Evolutionary conservation across 2,797 vertebrate genomes (phyloP).

Genomic region (Myripristis murdjan): DNA sequence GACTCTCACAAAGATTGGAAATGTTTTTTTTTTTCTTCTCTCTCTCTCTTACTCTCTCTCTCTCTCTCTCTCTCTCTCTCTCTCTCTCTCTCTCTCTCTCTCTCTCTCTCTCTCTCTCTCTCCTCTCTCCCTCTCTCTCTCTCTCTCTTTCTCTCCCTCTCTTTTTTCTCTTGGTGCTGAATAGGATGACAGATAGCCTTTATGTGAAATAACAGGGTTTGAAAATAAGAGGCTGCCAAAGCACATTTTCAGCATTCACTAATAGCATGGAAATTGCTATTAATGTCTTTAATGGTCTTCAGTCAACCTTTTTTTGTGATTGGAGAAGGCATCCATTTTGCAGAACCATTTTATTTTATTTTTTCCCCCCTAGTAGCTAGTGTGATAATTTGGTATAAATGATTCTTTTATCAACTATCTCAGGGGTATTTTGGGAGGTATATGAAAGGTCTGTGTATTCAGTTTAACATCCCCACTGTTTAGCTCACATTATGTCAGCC

Average conservation of each 20-base stretch:
- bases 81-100: too few relatives aligned
- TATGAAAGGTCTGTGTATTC: conserved; percentile 72
- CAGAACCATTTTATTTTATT: conserved; percentile 83
- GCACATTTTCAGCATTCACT: conserved; percentile 89
- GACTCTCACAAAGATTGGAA: conserved; percentile 89
- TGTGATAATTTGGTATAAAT: conserved; percentile 92
- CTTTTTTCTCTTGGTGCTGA: conserved; percentile 80
- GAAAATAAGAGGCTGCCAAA: conserved; percentile 98
- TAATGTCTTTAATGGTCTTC: conserved; percentile 97
- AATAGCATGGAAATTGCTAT: conserved; percentile 97
- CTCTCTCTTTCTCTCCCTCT: conserved; percentile 38
- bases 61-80: too few relatives aligned
- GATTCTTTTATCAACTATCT: conserved; percentile 90
- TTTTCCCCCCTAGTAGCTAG: conserved; percentile 84
- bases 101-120: too few relatives aligned
- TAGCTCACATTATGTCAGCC: conserved; percentile 61
- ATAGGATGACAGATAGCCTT: conserved; percentile 97
- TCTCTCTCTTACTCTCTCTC: too few relatives aligned
- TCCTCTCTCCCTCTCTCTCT: too few relatives aligned
- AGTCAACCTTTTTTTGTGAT: conserved; percentile 92
- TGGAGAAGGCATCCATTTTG: conserved; percentile 90
- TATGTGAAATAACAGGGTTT: conserved; percentile 98
- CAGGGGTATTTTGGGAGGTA: conserved; percentile 74
- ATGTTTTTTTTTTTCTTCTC: conserved; percentile 88
- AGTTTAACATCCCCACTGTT: conserved; percentile 64